Conservation (phyloP, 2,113 vertebrate species). For the Fukomys damarensis region DNA sequence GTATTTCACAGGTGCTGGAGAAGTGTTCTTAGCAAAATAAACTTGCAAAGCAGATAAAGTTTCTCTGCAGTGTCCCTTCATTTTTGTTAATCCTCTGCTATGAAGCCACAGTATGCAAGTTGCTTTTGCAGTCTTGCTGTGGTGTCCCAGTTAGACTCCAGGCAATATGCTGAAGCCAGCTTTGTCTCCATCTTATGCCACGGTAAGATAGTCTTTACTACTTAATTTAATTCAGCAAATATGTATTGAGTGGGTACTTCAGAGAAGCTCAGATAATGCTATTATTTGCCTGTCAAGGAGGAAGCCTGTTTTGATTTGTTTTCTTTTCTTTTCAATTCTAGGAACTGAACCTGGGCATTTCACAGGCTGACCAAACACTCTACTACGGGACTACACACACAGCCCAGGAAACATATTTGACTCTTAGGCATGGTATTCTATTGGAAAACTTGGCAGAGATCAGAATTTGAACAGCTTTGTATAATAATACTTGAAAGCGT, state of each 20-base stretch:
- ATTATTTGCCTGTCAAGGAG: neutral
- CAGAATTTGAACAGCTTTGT: neutral
- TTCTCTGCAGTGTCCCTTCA: neutral
- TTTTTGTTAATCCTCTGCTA: neutral
- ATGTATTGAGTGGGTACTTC: neutral
- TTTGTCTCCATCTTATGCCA: neutral
- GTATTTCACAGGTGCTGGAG: neutral
- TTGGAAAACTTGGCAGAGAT: neutral
- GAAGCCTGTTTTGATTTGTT: neutral
- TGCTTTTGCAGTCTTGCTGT: neutral
- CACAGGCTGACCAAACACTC: neutral
- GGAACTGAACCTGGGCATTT: neutral
- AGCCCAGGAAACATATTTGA: neutral
- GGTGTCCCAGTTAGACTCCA: neutral
- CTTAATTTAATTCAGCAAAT: slow-evolving; percentile 42
- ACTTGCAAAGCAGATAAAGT: neutral
- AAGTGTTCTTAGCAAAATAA: slow-evolving; percentile 44
- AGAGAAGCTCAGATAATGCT: neutral
- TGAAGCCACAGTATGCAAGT: neutral
- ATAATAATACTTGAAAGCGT: neutral
- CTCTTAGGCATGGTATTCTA: neutral
- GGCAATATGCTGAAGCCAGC: neutral
- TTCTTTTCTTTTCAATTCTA: neutral
- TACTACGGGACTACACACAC: neutral
- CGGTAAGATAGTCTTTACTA: neutral